Conservation (phyloP, 2,113 vertebrate species). For the Dipodomys spectabilis region DNA sequence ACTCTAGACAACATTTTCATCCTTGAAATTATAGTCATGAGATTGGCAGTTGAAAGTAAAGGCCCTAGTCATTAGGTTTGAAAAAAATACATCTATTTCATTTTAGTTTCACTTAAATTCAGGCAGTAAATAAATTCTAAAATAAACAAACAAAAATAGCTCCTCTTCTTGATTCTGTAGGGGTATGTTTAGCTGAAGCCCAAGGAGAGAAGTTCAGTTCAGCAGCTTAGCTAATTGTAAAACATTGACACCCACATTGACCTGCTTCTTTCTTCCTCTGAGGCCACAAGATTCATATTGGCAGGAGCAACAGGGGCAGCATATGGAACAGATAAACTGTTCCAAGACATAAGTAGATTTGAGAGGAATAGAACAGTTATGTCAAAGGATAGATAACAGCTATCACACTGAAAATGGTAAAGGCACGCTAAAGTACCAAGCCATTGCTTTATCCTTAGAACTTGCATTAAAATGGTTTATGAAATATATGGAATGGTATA, state of each 20-base stretch:
- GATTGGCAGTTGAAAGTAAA: conserved; percentile 38
- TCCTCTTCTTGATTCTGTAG: background rate
- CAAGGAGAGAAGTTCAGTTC: background rate
- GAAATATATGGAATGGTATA: too few species aligned
- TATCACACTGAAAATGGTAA: background rate
- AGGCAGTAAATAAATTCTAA: conserved; percentile 35
- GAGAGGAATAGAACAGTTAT: background rate
- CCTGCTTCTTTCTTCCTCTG: conserved; percentile 9
- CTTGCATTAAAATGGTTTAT: background rate
- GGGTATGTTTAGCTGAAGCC: background rate
- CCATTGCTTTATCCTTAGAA: background rate
- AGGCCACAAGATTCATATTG: background rate
- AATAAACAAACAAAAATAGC: background rate
- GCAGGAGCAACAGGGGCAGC: background rate
- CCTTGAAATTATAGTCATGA: conserved; percentile 30
- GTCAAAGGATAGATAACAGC: background rate
- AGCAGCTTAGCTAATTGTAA: conserved; percentile 61
- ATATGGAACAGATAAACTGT: background rate
- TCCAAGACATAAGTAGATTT: background rate
- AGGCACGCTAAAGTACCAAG: background rate
- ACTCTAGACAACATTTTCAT: conserved; percentile 16
- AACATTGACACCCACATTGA: conserved; percentile 57
- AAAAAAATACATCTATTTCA: background rate
- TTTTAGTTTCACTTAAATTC: conserved; percentile 56
- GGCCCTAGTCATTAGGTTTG: background rate